Conservation (phyloP, 2,888 invertebrate species). For the Diploptera punctata region DNA sequence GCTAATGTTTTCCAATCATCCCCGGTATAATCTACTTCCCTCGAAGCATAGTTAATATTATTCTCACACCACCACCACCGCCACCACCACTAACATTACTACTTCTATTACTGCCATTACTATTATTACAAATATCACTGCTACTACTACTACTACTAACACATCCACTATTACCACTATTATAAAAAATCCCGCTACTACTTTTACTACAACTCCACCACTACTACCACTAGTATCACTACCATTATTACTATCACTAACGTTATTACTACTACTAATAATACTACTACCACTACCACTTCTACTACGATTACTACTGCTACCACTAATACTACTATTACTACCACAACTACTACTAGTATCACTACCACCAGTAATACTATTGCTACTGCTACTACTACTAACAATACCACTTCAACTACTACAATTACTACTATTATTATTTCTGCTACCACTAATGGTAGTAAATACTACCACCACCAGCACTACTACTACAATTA, state of each 20-base stretch:
- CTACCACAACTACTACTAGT: too few relatives aligned
- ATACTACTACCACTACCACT: too few relatives aligned
- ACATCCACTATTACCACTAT: background rate
- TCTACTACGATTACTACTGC: too few relatives aligned
- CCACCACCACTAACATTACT: background rate
- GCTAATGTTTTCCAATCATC: too few relatives aligned
- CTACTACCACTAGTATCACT: conserved; percentile 2
- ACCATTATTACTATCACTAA: background rate
- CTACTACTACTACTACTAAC: conserved; percentile 2
- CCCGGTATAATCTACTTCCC: background rate
- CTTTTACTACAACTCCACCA: conserved; percentile 12
- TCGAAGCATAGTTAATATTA: too few relatives aligned
- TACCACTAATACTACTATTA: too few relatives aligned
- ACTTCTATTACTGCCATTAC: background rate
- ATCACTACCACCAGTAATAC: too few relatives aligned
- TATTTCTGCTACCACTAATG: background rate
- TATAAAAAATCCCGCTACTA: background rate
- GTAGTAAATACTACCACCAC: background rate
- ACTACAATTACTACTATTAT: too few relatives aligned
- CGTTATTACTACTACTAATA: too few relatives aligned
- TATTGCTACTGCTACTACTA: conserved; percentile 20
- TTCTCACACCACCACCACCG: background rate
- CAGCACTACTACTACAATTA: too few relatives aligned
- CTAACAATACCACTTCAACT: background rate
- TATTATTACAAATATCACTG: too few relatives aligned